These are phyloP conservation scores for Acropora tenuis DNA, from an alignment of 64 coral and sea anemone species.

Conservation along the genomic window DNA sequence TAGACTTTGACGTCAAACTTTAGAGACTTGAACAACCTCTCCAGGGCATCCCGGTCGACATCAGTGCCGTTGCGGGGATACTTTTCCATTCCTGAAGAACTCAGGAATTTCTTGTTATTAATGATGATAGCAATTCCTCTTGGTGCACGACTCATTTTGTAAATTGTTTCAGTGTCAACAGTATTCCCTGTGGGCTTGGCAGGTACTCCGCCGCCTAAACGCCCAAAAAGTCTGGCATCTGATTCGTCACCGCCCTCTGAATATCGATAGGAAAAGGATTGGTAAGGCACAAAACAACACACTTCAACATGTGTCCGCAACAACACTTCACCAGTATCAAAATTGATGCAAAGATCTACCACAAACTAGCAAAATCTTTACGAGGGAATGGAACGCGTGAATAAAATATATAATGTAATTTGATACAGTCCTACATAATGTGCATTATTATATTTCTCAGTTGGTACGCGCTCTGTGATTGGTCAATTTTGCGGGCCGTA, in stretches of 20 bases:
- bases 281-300: neutral
- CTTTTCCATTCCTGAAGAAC: conserved; percentile 82
- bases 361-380: too few species aligned
- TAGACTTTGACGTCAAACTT: conserved; percentile 78
- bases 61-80: conserved; percentile 98
- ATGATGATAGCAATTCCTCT: conserved; percentile 93
- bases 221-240: neutral
- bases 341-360: too few species aligned
- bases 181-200: neutral
- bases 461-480: too few species aligned
- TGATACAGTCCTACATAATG: too few species aligned
- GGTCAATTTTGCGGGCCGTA: too few species aligned
- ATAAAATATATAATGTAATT: too few species aligned
- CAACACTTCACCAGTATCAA: neutral
- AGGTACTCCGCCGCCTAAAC: neutral
- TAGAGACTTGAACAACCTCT: conserved; percentile 55
- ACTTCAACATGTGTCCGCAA: neutral
- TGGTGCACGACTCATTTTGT: conserved; percentile 72
- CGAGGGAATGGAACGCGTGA: too few species aligned
- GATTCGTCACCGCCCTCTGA: neutral
- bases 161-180: conserved; percentile 59
- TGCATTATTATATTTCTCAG: too few species aligned
- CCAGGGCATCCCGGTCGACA: conserved; percentile 84
- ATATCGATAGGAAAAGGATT: neutral
- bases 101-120: conserved; percentile 87